Base-by-base conservation (phyloP, 37 sponge, comb jelly and placozoan species). In the Cliona cf. orientalis region DNA sequence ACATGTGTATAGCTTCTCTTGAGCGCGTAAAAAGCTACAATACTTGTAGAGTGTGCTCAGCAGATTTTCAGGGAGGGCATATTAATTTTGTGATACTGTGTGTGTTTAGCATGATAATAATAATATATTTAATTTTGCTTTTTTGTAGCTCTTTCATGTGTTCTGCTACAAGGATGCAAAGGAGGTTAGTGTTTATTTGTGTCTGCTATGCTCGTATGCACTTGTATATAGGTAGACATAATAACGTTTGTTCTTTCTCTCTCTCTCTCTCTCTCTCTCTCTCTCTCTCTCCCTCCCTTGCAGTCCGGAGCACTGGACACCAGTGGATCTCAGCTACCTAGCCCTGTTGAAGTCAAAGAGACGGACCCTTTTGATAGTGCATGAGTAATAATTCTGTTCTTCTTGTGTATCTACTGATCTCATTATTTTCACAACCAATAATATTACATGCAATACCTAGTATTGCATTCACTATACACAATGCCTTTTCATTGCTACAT, bases 121-220 rank as follows among this genome's bases (percentile, higher is more conserved):
- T 22, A 23, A 3, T 21, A 21, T 39, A 60, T 77, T 55, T 38
- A 37, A 33, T 75, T 23, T 35, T 45, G 17, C 31, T 33, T 22
- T 1, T 39, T 61, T 44, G 7, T 64, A 90, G 86, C 92, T 79
- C 40, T 92, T 89, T 33, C 94, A 94, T 43, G 59, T 42, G 21
- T 81, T 58, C 69, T 94, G 94, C 71, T 83, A 72, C 57, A 46
- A 91, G 58, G 94, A 94, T 64, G 89, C 80, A 25, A 89, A 86
- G 60, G 81, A 70, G 78, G 82, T 86, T n/a, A 9, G 67, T 35
- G 25, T 6, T 36, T n/a, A n/a, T n/a, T n/a, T n/a, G n/a, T n/a
- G n/a, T 21, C 17, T 49, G 17, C 17, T 49, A 49, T 49, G 55
- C 17, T 29, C 26, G 17, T n/a, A 63, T 32, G 32, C 46, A 72